These are phyloP conservation scores for Protaetia brevitarsis DNA, from an alignment of 1,140 invertebrate genomes.

Conservation along the genomic window DNA sequence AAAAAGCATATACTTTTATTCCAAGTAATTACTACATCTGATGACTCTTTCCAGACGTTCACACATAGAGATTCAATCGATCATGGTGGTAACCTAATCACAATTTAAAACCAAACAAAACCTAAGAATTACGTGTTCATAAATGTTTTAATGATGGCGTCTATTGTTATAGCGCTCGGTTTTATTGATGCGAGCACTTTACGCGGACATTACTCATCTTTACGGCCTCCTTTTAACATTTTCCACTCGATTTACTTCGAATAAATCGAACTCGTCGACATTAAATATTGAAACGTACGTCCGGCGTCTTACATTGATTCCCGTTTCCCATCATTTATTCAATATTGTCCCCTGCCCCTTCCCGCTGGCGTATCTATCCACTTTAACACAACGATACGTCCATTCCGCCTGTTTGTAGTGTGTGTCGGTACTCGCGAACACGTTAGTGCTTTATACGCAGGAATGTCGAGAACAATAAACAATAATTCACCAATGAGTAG, in stretches of 20 bases:
- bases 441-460: background rate
- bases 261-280: slow-evolving; percentile 13
- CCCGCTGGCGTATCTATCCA: background rate
- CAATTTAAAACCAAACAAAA: too few relatives aligned
- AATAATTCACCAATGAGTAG: slow-evolving; percentile 27
- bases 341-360: slow-evolving; percentile 4
- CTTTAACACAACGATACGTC: background rate
- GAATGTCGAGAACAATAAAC: slow-evolving; percentile 27
- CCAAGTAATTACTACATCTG: too few relatives aligned
- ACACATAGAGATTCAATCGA: too few relatives aligned
- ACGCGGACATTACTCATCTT: slow-evolving; percentile 14
- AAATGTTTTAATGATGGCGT: background rate
- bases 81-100: too few relatives aligned
- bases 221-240: slow-evolving; percentile 4
- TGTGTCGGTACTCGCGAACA: background rate
- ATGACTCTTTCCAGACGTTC: too few relatives aligned
- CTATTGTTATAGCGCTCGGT: background rate
- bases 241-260: slow-evolving; percentile 12
- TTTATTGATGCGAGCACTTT: background rate
- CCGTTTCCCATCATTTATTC: slow-evolving; percentile 21
- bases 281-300: slow-evolving; percentile 16
- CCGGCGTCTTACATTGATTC: slow-evolving; percentile 21
- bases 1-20: too few relatives aligned
- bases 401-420: background rate
- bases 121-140: background rate